Conservation (phyloP, 2,888 invertebrate species). For the Sepioteuthis lessoniana region DNA sequence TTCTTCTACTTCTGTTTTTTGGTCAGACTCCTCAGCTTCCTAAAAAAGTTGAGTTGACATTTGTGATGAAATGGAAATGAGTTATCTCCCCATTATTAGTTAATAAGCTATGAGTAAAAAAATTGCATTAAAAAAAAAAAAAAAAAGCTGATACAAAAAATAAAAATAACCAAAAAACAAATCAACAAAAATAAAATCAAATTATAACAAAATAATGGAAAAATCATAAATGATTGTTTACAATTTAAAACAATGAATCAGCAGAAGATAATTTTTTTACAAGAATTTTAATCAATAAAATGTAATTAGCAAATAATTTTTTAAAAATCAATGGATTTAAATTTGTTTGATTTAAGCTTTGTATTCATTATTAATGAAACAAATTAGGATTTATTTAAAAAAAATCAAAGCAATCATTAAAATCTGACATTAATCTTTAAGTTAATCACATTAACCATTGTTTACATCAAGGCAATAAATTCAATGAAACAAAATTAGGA, state of each 20-base stretch:
- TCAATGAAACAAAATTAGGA: background rate
- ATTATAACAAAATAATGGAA: background rate
- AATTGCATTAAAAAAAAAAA: too few species aligned
- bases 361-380: background rate
- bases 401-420: background rate
- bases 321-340: background rate
- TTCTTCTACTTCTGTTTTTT: constrained; percentile 42
- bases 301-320: background rate
- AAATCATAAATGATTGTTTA: background rate
- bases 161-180: too few species aligned
- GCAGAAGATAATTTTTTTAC: background rate
- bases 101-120: background rate
- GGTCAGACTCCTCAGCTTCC: constrained; percentile 36
- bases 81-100: background rate
- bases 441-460: background rate
- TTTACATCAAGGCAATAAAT: background rate
- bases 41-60: background rate
- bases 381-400: background rate
- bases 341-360: background rate
- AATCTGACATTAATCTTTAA: background rate
- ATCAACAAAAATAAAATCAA: background rate
- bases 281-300: background rate
- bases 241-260: background rate
- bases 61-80: background rate
- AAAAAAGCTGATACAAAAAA: too few species aligned